Base-by-base conservation (phyloP, 2,888 invertebrate genomes). In the Mesopsocus fuscifrons region DNA sequence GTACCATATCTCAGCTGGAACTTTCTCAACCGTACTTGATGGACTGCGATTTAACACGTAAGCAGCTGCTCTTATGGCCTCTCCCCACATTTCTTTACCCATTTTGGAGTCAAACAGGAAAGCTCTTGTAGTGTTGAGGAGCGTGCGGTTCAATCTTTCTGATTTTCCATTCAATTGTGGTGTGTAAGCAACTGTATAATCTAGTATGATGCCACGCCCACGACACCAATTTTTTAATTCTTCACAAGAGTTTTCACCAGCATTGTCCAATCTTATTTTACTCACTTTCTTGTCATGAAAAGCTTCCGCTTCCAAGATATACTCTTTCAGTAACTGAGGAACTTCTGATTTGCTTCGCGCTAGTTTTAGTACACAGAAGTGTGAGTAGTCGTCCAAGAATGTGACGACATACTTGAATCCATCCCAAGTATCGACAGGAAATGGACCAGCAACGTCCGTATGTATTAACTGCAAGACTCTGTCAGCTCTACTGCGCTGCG, bases 341-440 rank as follows among this genome's bases (percentile, higher is more conserved):
- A 47, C 45, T 21, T 48, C 46, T 38, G 42, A 40, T 32, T 46
- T 48, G 11, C 23, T 9, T 13, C 42, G 34, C 21, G 47, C 41
- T 8, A 48, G 21, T 42, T 46, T 46, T 5, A 45, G 15, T 15
- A 35, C 20, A 17, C 35, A 30, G 31, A 48, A 47, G 20, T 49
- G 46, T 5, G 47, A 43, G 42, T 40, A 48, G 33, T 48, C 47
- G 41, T 49, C 46, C 13, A 49, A 45, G 34, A 49, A 46, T 20
- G 45, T 45, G 13, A 45, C 32, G 30, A 46, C 46, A 38, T 48
- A 49, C 33, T 45, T 46, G 17, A 45, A 16, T 11, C 34, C 43
- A 21, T 49, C 48, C 31, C 35, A 35, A 9, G 47, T 46, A 21
- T 20, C 21, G 9, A 46, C 44, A 16, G 9, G 33, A 13, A 47